Conservation (phyloP, 2,113 vertebrate species). For the Gorsachius goisagi region DNA sequence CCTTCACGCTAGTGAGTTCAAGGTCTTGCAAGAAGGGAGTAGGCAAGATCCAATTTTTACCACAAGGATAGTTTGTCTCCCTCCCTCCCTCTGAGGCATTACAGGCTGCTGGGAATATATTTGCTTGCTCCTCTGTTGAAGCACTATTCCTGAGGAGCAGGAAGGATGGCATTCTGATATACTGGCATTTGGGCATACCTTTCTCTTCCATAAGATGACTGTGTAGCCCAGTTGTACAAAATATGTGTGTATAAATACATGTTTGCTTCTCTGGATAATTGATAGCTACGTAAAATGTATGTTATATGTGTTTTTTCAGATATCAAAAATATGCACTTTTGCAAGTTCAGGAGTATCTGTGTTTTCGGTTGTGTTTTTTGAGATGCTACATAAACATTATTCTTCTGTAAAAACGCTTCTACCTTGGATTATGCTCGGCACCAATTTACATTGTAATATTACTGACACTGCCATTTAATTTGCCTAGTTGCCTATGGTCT, state of each 20-base stretch:
- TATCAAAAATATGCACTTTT: neutral
- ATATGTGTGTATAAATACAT: neutral
- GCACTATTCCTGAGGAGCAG: neutral
- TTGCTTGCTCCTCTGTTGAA: neutral
- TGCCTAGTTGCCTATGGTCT: conserved; percentile 77
- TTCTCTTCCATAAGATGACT: neutral
- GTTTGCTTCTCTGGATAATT: neutral
- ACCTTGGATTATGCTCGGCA: conserved; percentile 61
- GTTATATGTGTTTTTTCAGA: neutral
- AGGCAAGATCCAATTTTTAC: neutral
- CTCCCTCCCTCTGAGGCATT: neutral
- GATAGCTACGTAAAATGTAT: neutral
- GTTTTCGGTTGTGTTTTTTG: neutral
- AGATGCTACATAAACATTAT: conserved; percentile 31
- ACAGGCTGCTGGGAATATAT: neutral
- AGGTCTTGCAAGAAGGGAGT: neutral
- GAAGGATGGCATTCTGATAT: neutral
- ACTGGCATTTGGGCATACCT: neutral
- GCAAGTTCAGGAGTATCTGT: neutral
- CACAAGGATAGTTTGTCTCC: neutral
- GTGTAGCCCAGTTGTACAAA: neutral
- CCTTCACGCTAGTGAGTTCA: neutral
- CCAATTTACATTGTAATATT: conserved; percentile 74
- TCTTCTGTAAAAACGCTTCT: conserved; percentile 62
- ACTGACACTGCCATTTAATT: conserved; percentile 76